Evolutionary conservation across 2,888 invertebrate genomes (phyloP), one percentile per base, ranked within the genome.

Genomic region (Dryomyza anilis): DNA sequence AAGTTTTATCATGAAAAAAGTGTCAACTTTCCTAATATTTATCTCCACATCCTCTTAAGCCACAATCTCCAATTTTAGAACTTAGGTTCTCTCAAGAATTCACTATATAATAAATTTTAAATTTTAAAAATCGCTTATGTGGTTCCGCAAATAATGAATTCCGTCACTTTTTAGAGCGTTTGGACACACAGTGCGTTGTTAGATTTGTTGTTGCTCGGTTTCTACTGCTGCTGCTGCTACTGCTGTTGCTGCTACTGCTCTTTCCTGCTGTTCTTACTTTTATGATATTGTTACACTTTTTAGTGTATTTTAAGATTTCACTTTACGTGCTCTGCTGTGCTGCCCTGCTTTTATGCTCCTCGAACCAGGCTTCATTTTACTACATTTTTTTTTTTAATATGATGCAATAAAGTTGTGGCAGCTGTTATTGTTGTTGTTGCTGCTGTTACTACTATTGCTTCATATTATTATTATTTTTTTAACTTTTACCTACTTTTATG

Each of bases 231-330:
- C 43, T 30, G 19, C 30, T 30, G 30, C 1, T 48, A 5, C 7
- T 30, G 10, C 33, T 33, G 21, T 21, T 29, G 29, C 19, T 43
- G 19, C 8, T 45, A 16, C 16, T 43, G 27, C 33, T n/a, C 30
- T 10, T 57, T 46, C 33, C 10, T 58, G 8, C 12, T 46, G 29
- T 46, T 29, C 6, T 16, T 27, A 14, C 16, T 58, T 57, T 10
- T 45, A 23, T 33, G 56, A 56, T 33, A 46, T 59, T 59, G 59
- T 46, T 33, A 59, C 59, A 59, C 46, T 30, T 59, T 59, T 33
- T 10, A 48, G 48, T 12, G 46, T 30, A 21, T 48, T 3, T 8
- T 39, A n/a, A n/a, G n/a, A n/a, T n/a, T 43, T 57, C n/a, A 16
- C 19, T 12, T 14, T n/a, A 36, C 36, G 36, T 39, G 10, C 39